phyloP scores from a whole-genome alignment of 1,140 invertebrate genomes.

The Microplitis mediator region DNA sequence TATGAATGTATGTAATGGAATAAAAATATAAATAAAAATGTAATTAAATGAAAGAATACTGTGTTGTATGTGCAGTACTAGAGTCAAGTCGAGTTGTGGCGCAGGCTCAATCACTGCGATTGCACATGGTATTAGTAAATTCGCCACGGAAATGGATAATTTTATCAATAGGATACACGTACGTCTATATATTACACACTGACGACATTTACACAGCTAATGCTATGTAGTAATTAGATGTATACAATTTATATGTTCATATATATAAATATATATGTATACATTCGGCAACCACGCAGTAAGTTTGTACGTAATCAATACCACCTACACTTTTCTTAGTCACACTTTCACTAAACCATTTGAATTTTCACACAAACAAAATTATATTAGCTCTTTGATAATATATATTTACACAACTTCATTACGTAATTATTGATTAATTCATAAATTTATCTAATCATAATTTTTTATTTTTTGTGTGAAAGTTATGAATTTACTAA shows the following conservation, averaged over 20 bases:
- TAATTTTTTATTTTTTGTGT: background rate
- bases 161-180: background rate
- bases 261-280: background rate
- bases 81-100: no score
- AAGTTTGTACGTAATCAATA: background rate
- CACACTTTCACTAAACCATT: background rate
- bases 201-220: no score
- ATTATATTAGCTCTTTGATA: background rate
- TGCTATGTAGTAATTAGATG: no score
- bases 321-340: constrained; percentile 4
- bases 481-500: no score
- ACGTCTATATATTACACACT: no score
- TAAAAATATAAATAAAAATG: background rate
- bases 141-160: constrained; percentile 14
- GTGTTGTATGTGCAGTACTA: no score
- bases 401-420: background rate
- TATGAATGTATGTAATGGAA: background rate
- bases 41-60: background rate
- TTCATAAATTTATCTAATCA: no score
- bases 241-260: background rate
- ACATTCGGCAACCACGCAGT: background rate
- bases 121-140: background rate
- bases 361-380: background rate
- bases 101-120: no score
- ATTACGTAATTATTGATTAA: background rate